Conservation (phyloP, 2,797 vertebrate genomes). For the Hirundo rustica region DNA sequence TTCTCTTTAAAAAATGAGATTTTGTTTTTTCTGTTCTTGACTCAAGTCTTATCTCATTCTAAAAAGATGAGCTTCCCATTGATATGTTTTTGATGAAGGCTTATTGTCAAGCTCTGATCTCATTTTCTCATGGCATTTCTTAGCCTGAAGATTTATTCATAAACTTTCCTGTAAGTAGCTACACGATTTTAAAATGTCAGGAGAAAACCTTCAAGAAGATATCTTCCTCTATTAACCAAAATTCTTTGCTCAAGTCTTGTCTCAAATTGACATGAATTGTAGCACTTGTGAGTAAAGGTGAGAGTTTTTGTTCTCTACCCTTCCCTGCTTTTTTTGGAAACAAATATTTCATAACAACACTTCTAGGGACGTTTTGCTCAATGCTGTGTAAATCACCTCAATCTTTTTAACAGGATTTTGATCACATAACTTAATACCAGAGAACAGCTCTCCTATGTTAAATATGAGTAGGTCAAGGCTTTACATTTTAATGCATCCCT, state of each 20-base stretch:
- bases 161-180: background rate
- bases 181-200: background rate
- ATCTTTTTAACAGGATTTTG: background rate
- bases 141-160: background rate
- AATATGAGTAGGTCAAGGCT: slow-evolving; percentile 7
- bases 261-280: background rate
- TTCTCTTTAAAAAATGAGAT: background rate
- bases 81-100: background rate
- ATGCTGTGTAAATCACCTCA: background rate
- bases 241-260: background rate
- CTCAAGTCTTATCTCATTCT: background rate
- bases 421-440: slow-evolving; percentile 9
- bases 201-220: background rate
- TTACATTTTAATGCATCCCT: slow-evolving; percentile 43
- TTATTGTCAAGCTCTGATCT: background rate
- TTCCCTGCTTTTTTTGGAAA: background rate
- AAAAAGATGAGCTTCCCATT: background rate
- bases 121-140: background rate
- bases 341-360: background rate
- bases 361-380: background rate
- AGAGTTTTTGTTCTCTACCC: background rate
- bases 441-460: background rate
- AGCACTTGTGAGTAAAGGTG: background rate
- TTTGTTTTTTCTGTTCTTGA: background rate
- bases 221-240: background rate